A percentile compares a stretch with the other conserved stretches of the same genome.
Evolutionary conservation across 1,140 invertebrate genomes (phyloP).

Genomic region (Drosophila chauvacae): DNA sequence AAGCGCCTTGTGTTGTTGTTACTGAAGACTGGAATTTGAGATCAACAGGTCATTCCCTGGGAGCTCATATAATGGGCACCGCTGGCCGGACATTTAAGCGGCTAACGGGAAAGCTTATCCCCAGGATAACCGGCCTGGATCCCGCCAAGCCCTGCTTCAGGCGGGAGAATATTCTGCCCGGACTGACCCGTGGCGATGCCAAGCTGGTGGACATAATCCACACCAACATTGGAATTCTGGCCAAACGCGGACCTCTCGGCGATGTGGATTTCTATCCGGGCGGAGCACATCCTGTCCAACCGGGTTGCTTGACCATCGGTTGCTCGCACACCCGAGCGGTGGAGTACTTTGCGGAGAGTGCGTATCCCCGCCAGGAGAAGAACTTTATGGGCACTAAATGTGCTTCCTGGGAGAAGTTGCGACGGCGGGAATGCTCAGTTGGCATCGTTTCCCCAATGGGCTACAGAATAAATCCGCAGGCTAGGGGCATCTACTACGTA

Average conservation of each 20-base stretch:
- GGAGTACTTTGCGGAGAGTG: constrained; percentile 87
- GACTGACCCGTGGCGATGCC: constrained; percentile 86
- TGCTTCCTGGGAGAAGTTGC: constrained; percentile 51
- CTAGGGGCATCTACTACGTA: constrained; percentile 66
- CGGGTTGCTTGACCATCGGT: constrained; percentile 85
- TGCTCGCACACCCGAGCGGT: constrained; percentile 88
- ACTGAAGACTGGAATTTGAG: background rate
- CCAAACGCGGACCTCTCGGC: constrained; percentile 83
- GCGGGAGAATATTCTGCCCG: constrained; percentile 81
- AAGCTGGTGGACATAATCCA: constrained; percentile 90
- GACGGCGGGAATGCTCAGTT: constrained; percentile 35
- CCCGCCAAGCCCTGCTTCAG: constrained; percentile 89
- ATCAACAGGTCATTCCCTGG: constrained; percentile 81
- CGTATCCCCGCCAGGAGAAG: constrained; percentile 79
- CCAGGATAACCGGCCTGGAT: constrained; percentile 89
- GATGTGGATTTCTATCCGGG: constrained; percentile 91
- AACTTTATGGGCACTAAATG: constrained; percentile 71
- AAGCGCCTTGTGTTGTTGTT: too few relatives aligned
- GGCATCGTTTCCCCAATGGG: constrained; percentile 63
- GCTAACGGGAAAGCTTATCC: constrained; percentile 73
- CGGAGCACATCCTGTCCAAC: constrained; percentile 83
- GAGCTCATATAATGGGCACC: constrained; percentile 86
- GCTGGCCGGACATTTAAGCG: constrained; percentile 84
- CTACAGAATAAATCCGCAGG: constrained; percentile 45
- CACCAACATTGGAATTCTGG: constrained; percentile 90